Percentiles rank a stretch among this genome's conserved stretches.
Conservation (phyloP, 2,888 invertebrate species). For the Dicranocentrus wangi region DNA sequence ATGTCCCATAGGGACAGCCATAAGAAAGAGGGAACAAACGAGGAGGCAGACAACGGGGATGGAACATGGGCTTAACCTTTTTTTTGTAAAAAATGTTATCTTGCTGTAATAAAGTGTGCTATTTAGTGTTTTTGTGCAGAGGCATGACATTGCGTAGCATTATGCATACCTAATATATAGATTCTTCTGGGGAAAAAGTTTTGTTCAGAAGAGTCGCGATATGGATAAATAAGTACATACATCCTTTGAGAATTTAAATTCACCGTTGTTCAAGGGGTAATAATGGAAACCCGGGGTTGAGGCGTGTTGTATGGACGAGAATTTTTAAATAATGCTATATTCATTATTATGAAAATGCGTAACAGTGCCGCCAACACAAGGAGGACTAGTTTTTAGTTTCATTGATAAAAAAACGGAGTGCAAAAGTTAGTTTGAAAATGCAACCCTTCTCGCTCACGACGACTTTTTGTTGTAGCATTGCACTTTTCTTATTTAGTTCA, state of each 20-base stretch:
- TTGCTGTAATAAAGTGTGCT: constrained; percentile 48
- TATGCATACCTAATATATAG: too few species aligned
- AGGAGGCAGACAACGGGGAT: constrained; percentile 17
- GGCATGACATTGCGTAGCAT: constrained; percentile 50
- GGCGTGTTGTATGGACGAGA: too few species aligned
- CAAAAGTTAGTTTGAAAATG: too few species aligned
- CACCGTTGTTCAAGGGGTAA: neutral
- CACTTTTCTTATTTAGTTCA: constrained; percentile 4
- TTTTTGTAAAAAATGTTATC: constrained; percentile 29
- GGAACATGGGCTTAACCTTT: constrained; percentile 33
- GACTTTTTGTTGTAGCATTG: neutral
- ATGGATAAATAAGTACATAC: too few species aligned
- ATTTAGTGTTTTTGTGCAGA: constrained; percentile 47
- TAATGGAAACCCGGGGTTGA: neutral
- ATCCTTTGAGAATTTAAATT: neutral
- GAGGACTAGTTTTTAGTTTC: too few species aligned
- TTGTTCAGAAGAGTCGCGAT: too few species aligned
- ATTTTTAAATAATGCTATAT: too few species aligned
- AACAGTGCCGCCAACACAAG: too few species aligned
- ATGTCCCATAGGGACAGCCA: constrained; percentile 36
- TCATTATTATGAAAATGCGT: too few species aligned
- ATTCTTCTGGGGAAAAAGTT: constrained; percentile 8
- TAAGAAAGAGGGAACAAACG: constrained; percentile 14
- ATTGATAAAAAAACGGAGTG: too few species aligned
- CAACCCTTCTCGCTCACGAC: neutral